These are phyloP conservation scores for Drosophila paranaensis DNA, from an alignment of 2,888 invertebrate species.

Conservation along the genomic window DNA sequence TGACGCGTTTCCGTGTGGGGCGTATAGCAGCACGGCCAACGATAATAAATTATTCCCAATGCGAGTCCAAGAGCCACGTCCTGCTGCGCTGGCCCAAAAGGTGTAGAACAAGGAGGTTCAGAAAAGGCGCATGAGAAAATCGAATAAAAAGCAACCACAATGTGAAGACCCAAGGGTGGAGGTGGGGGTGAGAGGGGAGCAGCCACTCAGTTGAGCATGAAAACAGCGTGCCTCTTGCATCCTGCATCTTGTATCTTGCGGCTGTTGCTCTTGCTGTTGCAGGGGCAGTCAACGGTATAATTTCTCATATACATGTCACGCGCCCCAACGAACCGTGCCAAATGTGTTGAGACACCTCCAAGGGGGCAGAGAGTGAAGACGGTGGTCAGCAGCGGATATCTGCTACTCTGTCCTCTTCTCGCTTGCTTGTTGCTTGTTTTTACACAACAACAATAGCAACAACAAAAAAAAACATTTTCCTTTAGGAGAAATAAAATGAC, in stretches of 20 bases:
- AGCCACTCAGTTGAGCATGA: slow-evolving; percentile 64
- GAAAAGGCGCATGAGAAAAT: slow-evolving; percentile 44
- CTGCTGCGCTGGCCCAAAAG: slow-evolving; percentile 39
- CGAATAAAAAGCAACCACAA: slow-evolving; percentile 50
- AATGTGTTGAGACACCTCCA: slow-evolving; percentile 68
- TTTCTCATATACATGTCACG: slow-evolving; percentile 81
- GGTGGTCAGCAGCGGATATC: slow-evolving; percentile 36
- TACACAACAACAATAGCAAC: slow-evolving; percentile 13
- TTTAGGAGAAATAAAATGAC: too few relatives aligned
- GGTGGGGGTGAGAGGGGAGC: neutral
- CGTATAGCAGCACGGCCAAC: slow-evolving; percentile 39
- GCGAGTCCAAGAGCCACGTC: slow-evolving; percentile 43
- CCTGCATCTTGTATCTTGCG: slow-evolving; percentile 34
- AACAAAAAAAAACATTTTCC: too few relatives aligned
- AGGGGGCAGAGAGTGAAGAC: neutral
- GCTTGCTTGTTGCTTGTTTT: slow-evolving; percentile 23
- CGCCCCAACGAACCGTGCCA: slow-evolving; percentile 73
- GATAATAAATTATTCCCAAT: slow-evolving; percentile 74
- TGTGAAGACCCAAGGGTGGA: slow-evolving; percentile 8
- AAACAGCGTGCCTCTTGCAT: slow-evolving; percentile 69
- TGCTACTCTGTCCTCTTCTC: slow-evolving; percentile 3
- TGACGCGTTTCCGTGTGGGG: slow-evolving; percentile 12
- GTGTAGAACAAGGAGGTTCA: slow-evolving; percentile 36
- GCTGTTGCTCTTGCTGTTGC: slow-evolving; percentile 29
- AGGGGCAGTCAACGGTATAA: slow-evolving; percentile 79